Conservation (phyloP, 2,888 invertebrate genomes). For the Eutolmus rufibarbis region DNA sequence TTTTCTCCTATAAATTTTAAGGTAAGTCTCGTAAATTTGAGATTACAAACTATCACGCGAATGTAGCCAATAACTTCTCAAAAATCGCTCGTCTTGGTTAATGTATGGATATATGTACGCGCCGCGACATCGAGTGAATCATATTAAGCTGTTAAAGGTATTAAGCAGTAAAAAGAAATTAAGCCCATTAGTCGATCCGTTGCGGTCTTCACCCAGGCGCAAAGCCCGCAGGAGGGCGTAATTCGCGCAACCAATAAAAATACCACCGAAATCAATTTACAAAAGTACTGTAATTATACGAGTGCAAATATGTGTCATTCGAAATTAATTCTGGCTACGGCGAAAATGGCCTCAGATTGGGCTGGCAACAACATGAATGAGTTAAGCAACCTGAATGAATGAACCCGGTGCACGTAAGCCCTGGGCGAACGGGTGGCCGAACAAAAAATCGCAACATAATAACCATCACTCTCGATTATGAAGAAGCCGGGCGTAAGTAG, state of each 20-base stretch:
- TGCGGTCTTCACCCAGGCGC: background rate
- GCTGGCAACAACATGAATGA: conserved; percentile 18
- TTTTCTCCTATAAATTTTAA: background rate
- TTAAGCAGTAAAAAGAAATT: background rate
- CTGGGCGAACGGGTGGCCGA: background rate
- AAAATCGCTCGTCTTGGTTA: background rate
- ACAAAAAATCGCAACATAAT: conserved; percentile 19
- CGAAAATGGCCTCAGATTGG: background rate
- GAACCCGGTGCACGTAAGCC: background rate
- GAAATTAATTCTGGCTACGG: background rate
- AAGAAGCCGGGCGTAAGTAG: conserved; percentile 11
- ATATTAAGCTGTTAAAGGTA: background rate
- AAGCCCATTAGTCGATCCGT: background rate
- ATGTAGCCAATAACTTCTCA: background rate
- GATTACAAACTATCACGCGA: background rate
- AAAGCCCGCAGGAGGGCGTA: background rate
- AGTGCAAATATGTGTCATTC: conserved; percentile 34
- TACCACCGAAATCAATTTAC: conserved; percentile 3
- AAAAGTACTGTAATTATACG: conserved; percentile 18
- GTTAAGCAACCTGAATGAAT: conserved; percentile 25
- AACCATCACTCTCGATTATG: conserved; percentile 18
- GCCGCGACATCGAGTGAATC: background rate
- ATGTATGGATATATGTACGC: background rate
- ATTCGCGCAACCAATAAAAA: conserved; percentile 15
- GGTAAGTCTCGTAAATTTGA: background rate